phyloP scores from a whole-genome alignment of 1,140 invertebrate genomes.

The Drosophila novamexicana region DNA sequence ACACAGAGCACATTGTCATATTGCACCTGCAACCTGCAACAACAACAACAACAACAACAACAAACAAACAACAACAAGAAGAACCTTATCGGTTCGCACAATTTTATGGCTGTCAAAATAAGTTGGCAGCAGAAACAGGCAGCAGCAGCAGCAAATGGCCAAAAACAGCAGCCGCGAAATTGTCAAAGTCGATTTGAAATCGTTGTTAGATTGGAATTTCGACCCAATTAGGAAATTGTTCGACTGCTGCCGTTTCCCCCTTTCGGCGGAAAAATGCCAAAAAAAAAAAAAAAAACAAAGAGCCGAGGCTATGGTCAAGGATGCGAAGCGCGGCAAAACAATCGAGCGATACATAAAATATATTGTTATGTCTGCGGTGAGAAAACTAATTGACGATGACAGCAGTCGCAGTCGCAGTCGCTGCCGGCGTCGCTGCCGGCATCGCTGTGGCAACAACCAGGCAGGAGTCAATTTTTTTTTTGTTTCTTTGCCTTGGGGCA shows the following conservation, averaged over 20 bases:
- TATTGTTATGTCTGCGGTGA: slow-evolving; percentile 74
- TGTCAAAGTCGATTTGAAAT: slow-evolving; percentile 57
- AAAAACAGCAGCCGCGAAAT: slow-evolving; percentile 39
- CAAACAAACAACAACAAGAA: slow-evolving; percentile 1
- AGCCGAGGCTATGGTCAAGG: slow-evolving; percentile 38
- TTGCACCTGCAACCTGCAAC: slow-evolving; percentile 34
- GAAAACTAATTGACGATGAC: slow-evolving; percentile 78
- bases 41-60: background rate
- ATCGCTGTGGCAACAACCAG: slow-evolving; percentile 6
- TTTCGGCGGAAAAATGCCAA: slow-evolving; percentile 75
- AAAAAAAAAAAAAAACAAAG: slow-evolving; percentile 36
- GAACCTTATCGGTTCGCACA: slow-evolving; percentile 33
- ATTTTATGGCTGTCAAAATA: slow-evolving; percentile 39
- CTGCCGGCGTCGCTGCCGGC: background rate
- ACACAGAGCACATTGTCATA: slow-evolving; percentile 3
- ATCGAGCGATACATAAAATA: slow-evolving; percentile 67
- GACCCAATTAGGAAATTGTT: slow-evolving; percentile 79
- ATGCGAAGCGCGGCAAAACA: slow-evolving; percentile 35
- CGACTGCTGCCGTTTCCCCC: slow-evolving; percentile 35
- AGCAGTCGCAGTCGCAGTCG: slow-evolving; percentile 36
- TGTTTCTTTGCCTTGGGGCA: slow-evolving; percentile 17
- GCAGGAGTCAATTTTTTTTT: slow-evolving; percentile 20
- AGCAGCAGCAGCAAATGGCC: slow-evolving; percentile 2
- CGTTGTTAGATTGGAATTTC: slow-evolving; percentile 79
- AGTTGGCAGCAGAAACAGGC: slow-evolving; percentile 20